Percentiles rank a stretch among this genome's conserved stretches.
These are phyloP conservation scores for Hemicrepidius hirtus DNA, from an alignment of 2,888 invertebrate species.

Conservation along the genomic window DNA sequence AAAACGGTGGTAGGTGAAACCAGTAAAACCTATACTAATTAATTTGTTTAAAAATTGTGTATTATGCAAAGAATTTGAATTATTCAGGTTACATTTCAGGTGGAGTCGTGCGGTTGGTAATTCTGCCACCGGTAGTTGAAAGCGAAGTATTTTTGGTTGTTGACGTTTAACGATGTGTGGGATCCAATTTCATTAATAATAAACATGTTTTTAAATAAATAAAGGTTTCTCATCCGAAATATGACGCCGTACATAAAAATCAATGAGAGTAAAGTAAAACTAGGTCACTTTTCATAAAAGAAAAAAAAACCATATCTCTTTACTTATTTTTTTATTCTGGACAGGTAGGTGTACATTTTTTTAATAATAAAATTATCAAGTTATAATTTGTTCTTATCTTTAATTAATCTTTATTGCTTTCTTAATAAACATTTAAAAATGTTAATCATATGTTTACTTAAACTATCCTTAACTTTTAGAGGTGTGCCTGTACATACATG, in stretches of 20 bases:
- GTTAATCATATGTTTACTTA: slow-evolving; percentile 13
- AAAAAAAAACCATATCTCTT: not conserved
- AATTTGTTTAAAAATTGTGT: too few relatives aligned
- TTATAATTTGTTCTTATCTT: not conserved
- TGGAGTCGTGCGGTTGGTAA: not conserved
- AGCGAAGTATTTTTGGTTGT: slow-evolving; percentile 6
- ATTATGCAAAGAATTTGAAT: not conserved
- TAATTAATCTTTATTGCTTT: not conserved
- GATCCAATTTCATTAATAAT: slow-evolving; percentile 20
- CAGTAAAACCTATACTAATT: too few relatives aligned
- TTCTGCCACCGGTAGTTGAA: not conserved
- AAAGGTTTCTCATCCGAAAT: not conserved
- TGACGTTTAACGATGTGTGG: slow-evolving; percentile 26
- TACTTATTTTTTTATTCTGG: not conserved
- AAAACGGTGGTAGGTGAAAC: too few relatives aligned
- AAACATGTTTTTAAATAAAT: slow-evolving; percentile 33
- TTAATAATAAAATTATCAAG: not conserved
- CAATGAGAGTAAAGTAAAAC: slow-evolving; percentile 8
- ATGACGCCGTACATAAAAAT: slow-evolving; percentile 8
- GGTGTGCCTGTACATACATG: slow-evolving; percentile 18
- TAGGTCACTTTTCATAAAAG: slow-evolving; percentile 5
- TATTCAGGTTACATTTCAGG: not conserved
- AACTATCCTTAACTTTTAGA: slow-evolving; percentile 33
- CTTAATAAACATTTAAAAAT: not conserved
- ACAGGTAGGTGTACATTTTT: slow-evolving; percentile 19